Evolutionary conservation across 2,888 invertebrate genomes (phyloP).

Genomic region (Aspidiotus rigidus): DNA sequence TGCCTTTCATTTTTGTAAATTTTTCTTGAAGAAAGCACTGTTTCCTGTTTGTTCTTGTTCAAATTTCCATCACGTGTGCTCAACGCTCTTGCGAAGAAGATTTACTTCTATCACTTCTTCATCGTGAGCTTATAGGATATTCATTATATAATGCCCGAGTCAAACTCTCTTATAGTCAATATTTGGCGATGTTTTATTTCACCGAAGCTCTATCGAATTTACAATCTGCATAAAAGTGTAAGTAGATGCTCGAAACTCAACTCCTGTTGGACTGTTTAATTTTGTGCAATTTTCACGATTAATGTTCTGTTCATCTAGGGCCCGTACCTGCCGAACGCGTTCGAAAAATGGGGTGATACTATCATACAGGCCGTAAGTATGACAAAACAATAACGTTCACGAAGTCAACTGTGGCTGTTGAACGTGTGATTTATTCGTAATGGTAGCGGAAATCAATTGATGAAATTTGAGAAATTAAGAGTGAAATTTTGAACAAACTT

Average conservation of each 20-base stretch:
- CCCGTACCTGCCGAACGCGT: conserved; percentile 56
- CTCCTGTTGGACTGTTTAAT: background rate
- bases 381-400: background rate
- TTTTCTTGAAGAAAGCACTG: too few relatives aligned
- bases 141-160: conserved; percentile 15
- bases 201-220: conserved; percentile 62
- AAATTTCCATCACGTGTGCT: too few relatives aligned
- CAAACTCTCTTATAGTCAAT: conserved; percentile 21
- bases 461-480: too few relatives aligned
- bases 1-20: too few relatives aligned
- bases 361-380: conserved; percentile 27
- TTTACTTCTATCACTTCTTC: too few relatives aligned
- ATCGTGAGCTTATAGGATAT: too few relatives aligned
- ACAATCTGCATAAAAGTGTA: conserved; percentile 54
- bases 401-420: background rate
- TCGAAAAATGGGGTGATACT: conserved; percentile 62
- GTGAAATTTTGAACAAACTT: too few relatives aligned
- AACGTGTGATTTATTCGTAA: background rate
- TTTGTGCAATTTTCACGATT: conserved; percentile 25
- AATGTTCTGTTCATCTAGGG: conserved; percentile 41
- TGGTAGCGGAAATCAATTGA: background rate
- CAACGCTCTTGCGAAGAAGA: too few relatives aligned
- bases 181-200: conserved; percentile 52
- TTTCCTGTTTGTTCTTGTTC: too few relatives aligned
- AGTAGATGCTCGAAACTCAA: conserved; percentile 39